Base-by-base conservation (phyloP, 1,140 invertebrate species). In the Oedothorax gibbosus region DNA sequence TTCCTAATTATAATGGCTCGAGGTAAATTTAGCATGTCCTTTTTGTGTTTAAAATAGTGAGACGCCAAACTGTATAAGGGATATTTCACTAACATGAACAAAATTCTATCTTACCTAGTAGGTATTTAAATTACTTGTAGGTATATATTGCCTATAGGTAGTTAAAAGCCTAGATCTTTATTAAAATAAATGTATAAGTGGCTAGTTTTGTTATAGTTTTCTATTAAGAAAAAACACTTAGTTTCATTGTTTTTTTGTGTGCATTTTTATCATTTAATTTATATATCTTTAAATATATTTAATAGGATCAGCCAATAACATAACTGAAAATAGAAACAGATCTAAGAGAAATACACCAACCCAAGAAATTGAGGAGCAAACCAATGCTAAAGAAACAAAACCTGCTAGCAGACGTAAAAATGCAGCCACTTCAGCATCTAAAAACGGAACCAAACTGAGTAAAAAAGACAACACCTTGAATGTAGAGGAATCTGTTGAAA, bases 271-370 rank as follows among this genome's bases (percentile, higher is more conserved):
- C 3, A 14, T 35, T 35, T 60, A 14, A 60, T 14, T 14, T n/a
- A 60, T 14, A 60, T 60, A 60, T 14, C n/a, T 60, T 60, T 60
- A 12, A 60, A 14, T 60, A 12, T 53, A 21, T 53, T 18, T 9
- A 20, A n/a, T 71, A 71, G 69, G 69, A 53, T 71, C 69, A 20
- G 50, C 69, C 20, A 71, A 71, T 18, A 71, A 71, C 12, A 11
- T 71, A 9, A 14, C 54, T 71, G 49, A 14, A 71, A 51, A 35
- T n/a, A 71, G 54, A 53, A 53, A n/a, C 20, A n/a, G n/a, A 71
- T n/a, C 69, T 51, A 71, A 53, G 15, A 71, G 54, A 53, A 18
- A 18, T 71, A 15, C 15, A 53, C 69, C 15, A 4, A 20, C 21
- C 69, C 51, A 71, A 71, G 50, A 71, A 71, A 71, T 53, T 8